Conservation (phyloP, 2,113 vertebrate species). For the Orycteropus afer region DNA sequence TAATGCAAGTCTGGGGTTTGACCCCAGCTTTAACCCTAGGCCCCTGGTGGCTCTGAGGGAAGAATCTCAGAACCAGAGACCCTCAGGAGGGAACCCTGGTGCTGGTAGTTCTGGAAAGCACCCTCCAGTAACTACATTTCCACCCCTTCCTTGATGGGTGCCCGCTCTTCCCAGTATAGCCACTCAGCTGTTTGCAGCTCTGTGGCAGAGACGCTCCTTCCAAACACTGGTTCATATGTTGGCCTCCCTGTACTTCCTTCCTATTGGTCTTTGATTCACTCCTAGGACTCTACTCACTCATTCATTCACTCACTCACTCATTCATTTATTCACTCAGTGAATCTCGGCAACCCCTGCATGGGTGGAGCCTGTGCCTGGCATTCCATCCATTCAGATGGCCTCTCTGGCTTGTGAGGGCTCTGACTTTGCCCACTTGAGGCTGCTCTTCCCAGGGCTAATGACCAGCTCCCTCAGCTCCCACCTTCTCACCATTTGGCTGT, state of each 20-base stretch:
- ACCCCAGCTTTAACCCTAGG: background rate
- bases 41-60: background rate
- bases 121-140: background rate
- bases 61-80: background rate
- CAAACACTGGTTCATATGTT: background rate
- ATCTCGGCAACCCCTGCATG: background rate
- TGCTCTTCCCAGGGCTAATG: background rate
- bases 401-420: background rate
- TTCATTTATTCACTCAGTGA: background rate
- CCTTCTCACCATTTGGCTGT: background rate
- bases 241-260: background rate
- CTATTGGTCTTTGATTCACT: background rate
- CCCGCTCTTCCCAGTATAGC: background rate
- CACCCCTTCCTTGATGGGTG: background rate
- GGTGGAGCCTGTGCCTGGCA: background rate
- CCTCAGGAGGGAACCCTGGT: background rate
- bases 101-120: background rate
- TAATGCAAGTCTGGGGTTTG: background rate
- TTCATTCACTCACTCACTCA: background rate
- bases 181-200: rapidly evolving
- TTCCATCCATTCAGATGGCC: background rate
- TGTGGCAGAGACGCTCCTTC: background rate
- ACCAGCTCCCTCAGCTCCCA: background rate
- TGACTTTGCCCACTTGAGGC: background rate
- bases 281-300: background rate